Evolutionary conservation across 2,888 invertebrate species (phyloP), one percentile per base, ranked within the genome.

Genomic region (Euphydryas editha): DNA sequence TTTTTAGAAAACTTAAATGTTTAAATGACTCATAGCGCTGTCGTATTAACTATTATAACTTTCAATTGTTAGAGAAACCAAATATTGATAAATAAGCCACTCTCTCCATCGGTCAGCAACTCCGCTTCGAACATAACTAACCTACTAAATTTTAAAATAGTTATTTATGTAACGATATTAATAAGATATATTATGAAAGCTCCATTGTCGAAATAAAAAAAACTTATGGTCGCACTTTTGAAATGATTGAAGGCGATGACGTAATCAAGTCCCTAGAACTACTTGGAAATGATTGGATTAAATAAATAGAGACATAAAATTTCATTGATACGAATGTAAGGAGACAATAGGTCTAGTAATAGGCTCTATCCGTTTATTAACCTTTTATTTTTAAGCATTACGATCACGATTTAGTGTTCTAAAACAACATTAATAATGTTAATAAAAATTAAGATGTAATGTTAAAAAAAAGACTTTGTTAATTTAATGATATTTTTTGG

Each of bases 41-140:
- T 13, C 36, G 51, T 21, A 49, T 58, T 49, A 47, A 20, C 20
- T 51, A 51, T 42, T 51, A 57, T 57, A 36, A 65, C 68, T 68
- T 62, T 68, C 62, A 49, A 62, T 62, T 62, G 44, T 62, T 51
- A 20, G 62, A 54, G 66, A 69, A 66, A 69, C 58, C 42, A 62
- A 46, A 60, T 59, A 62, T 68, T 63, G 57, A 66, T 63, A 55
- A 65, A 63, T 66, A 49, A 62, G 46, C 62, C 58, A 59, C 65
- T 59, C 68, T 64, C 55, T 65, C 55, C 54, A 59, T 58, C 49
- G 37, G 13, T 44, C 39, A 63, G 59, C 30, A 51, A 51, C 44
- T 30, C 18, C 18, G 36, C 49, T 64, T 59, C 42, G 18, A 44
- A 64, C 46, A 47, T 47, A 46, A 37, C 21, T 51, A 51, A 24